Base-by-base conservation (phyloP, 2,113 vertebrate species). In the Scophthalmus maximus region DNA sequence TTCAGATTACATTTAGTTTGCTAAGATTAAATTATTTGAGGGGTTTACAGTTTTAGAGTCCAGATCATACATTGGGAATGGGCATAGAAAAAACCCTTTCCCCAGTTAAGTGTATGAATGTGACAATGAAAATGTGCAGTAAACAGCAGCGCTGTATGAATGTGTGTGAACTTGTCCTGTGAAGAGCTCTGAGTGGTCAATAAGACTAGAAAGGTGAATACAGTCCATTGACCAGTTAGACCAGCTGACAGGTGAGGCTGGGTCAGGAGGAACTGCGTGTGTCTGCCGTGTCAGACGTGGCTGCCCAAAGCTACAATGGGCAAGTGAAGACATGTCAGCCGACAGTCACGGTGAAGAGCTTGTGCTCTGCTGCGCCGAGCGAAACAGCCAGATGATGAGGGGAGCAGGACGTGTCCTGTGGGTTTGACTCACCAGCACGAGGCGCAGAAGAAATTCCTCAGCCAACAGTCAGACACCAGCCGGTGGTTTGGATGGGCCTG, bases 271-370 rank as follows among this genome's bases (percentile, higher is more conserved):
- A n/a, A n/a, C n/a, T 51, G 20, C 8, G 34, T 60, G n/a, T 52
- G 58, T 25, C 32, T 79, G 53, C 50, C 49, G 65, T 68, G 59
- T 65, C 47, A 29, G 18, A 46, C 62, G 53, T 76, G 55, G 15
- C 8, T 57, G 57, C 77, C 76, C 49, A 51, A 22, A 73, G 64
- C 60, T 49, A 49, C 71, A 29, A 44, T n/a, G 34, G 52, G 22
- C 86, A 15, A 65, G 76, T 68, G 30, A 25, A 22, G 65, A 77
- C 86, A 73, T 66, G 80, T 63, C 29, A 44, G 47, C 52, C 15
- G 11, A n/a, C 61, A 49, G 47, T 75, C 66, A 65, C 47, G 29
- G 9, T 25, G 56, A 42, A 26, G 59, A 52, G n/a, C n/a, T n/a
- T 56, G 23, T 38, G 34, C 27, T 55, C 0, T 36, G 36, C 46